Percentiles rank a stretch among this genome's conserved stretches.
Conservation (phyloP, 2,888 invertebrate species). For the Cheilosia impressa region DNA sequence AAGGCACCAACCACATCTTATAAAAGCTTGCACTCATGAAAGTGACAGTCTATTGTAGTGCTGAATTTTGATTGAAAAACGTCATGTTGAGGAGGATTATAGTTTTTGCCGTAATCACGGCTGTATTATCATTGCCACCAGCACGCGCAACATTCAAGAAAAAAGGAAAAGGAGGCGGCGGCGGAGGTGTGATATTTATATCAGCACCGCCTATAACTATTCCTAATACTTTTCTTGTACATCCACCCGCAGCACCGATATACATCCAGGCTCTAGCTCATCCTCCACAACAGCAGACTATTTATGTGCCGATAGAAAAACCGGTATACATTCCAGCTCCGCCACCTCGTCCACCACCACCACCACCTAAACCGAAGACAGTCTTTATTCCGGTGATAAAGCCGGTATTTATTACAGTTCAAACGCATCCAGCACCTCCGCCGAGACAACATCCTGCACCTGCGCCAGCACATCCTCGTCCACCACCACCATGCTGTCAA, state of each 20-base stretch:
- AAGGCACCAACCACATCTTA: conserved; percentile 1
- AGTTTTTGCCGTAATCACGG: neutral
- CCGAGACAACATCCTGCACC: conserved; percentile 27
- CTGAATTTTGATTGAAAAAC: conserved; percentile 11
- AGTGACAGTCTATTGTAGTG: neutral
- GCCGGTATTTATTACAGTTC: conserved; percentile 6
- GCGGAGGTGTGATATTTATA: conserved; percentile 45
- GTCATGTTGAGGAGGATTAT: conserved; percentile 28
- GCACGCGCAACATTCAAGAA: conserved; percentile 22
- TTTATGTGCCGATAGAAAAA: conserved; percentile 21
- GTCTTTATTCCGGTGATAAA: conserved; percentile 5
- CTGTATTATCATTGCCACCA: conserved; percentile 9
- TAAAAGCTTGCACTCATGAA: conserved; percentile 29
- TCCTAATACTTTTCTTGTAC: conserved; percentile 20
- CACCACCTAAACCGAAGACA: neutral
- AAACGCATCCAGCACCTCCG: conserved; percentile 31
- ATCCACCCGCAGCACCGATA: conserved; percentile 35
- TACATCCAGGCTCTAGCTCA: conserved; percentile 32
- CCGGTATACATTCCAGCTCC: conserved; percentile 19
- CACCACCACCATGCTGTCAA: conserved; percentile 44
- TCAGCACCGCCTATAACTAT: conserved; percentile 30
- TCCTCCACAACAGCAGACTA: conserved; percentile 30
- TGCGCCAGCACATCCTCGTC: conserved; percentile 8
- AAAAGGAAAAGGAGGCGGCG: conserved; percentile 32
- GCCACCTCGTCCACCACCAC: conserved; percentile 9